Base-by-base conservation (phyloP, 2,888 invertebrate species). In the Orchestes rusci region DNA sequence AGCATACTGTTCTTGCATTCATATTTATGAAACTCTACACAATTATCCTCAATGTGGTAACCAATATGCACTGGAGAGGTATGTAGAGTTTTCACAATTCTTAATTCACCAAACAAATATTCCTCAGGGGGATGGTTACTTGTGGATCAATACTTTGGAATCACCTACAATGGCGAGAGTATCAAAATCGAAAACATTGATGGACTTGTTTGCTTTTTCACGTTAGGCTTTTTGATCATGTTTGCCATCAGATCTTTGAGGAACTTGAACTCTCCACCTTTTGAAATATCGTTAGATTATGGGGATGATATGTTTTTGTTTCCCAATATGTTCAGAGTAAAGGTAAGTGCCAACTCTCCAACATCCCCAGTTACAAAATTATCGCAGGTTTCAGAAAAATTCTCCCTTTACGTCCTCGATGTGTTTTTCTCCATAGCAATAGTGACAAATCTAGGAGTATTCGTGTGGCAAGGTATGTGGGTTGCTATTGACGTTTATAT, bases 251-350 rank as follows among this genome's bases (percentile, higher is more conserved):
- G 75, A 4, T 69, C 72, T 0, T 59, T 75, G 1, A 66, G 73
- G 38, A 79, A 78, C 56, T 56, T 77, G 10, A 64, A 45, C 23
- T 48, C 76, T 19, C 73, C 77, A 0, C 82, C 82, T 0, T 74
- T 75, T 56, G 69, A 76, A 57, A 63, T 80, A 10, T 65, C 71
- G 53, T 70, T 77, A 1, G 82, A 82, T 53, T 70, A 70, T 4
- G 74, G 75, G 45, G 71, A 71, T 28, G 66, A 70, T 31, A 75
- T 76, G 2, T 82, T 80, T 56, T 63, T 70, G 34, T 79, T 79
- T 59, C 70, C 75, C 5, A 80, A 79, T 1, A 70, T 77, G 55
- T 80, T 71, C 53, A 66, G 66, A 39, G 66, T 60, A 2, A 59
- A 61, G 53, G 75, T 75, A 56, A 70, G 72, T 67, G 20, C n/a